These are phyloP conservation scores for Aleadryas rufinucha DNA, from an alignment of 2,113 vertebrate species.

Conservation along the genomic window DNA sequence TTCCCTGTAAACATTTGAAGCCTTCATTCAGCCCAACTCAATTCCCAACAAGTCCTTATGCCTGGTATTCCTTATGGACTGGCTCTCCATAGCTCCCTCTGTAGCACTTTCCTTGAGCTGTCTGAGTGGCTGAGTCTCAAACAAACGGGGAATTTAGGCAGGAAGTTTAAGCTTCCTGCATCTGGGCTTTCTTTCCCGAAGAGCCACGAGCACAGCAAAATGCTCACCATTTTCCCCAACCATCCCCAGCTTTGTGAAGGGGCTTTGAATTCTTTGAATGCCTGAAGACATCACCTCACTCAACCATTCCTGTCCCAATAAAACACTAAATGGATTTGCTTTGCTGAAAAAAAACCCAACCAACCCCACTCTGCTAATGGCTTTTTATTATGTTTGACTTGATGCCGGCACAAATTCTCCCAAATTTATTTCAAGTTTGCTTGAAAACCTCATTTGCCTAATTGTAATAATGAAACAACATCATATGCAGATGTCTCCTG, in stretches of 20 bases:
- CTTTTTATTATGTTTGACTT: conserved; percentile 19
- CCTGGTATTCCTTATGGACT: neutral
- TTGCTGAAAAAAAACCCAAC: neutral
- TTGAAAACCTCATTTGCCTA: conserved; percentile 63
- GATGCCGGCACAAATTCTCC: conserved; percentile 28
- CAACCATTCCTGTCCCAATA: neutral
- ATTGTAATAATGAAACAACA: conserved; percentile 60
- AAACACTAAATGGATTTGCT: neutral
- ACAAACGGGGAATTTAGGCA: neutral
- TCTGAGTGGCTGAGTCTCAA: neutral
- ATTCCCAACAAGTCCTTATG: neutral
- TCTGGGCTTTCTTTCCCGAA: neutral
- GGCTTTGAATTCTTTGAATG: neutral
- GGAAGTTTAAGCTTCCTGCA: neutral
- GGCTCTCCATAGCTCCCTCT: neutral
- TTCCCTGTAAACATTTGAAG: neutral
- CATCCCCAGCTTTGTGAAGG: neutral
- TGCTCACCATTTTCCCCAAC: neutral
- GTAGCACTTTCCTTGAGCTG: neutral
- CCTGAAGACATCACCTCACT: neutral
- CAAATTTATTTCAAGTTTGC: conserved; percentile 59
- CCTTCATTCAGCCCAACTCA: neutral
- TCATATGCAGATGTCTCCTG: conserved; percentile 47
- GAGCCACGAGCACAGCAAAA: neutral
- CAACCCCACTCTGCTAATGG: neutral